These are phyloP conservation scores for Coryphaenoides rupestris DNA, from an alignment of 2,113 vertebrate species.

Conservation along the genomic window DNA sequence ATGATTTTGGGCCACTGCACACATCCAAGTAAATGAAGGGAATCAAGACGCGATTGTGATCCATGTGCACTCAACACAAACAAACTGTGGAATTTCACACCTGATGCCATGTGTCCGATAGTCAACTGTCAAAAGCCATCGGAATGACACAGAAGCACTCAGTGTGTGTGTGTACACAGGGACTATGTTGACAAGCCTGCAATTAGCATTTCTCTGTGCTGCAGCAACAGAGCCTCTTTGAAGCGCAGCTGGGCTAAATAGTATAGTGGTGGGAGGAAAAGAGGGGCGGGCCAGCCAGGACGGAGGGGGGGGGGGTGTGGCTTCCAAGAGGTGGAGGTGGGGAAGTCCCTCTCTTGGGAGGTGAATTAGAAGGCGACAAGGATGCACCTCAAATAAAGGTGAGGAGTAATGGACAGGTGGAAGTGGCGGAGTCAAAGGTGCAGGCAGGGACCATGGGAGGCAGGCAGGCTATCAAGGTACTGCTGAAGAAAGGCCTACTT, in stretches of 20 bases:
- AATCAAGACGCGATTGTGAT: not conserved
- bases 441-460: too few species aligned
- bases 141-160: not conserved
- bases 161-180: too few species aligned
- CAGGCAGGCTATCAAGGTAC: too few species aligned
- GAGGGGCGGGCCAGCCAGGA: not conserved
- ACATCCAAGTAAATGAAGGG: not conserved
- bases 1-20: too few species aligned
- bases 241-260: constrained; percentile 29
- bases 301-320: not conserved
- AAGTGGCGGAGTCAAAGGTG: too few species aligned
- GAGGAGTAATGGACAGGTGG: too few species aligned
- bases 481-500: too few species aligned
- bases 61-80: constrained; percentile 9
- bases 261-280: not conserved
- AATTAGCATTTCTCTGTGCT: constrained; percentile 42
- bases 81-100: not conserved
- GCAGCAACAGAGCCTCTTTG: constrained; percentile 26
- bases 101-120: not conserved
- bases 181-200: constrained; percentile 23
- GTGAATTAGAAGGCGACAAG: too few species aligned
- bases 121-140: not conserved
- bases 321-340: constrained; percentile 5
- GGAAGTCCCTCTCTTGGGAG: not conserved
- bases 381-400: too few species aligned